Conservation (phyloP, 92 coral and sea anemone species). For the Parazoanthus atlanticus region DNA sequence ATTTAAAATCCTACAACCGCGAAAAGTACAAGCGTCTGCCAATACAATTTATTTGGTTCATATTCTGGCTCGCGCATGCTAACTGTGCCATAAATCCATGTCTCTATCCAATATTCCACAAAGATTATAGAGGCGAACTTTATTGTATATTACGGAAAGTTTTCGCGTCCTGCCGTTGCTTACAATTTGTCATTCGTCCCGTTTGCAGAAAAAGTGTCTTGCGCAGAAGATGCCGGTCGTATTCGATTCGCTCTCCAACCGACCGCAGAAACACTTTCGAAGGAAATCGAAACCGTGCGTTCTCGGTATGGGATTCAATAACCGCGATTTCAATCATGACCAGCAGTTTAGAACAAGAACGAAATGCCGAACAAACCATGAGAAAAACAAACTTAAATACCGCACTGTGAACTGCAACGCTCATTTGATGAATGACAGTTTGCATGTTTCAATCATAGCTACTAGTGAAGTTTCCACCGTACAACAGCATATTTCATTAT, state of each 20-base stretch:
- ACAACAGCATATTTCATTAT: too few relatives aligned
- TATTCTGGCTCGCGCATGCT: conserved; percentile 16
- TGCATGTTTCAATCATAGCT: background rate
- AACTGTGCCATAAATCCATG: conserved; percentile 29
- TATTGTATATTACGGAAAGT: background rate
- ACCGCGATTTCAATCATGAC: background rate
- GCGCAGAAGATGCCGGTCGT: background rate
- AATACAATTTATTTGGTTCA: background rate
- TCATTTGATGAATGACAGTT: background rate
- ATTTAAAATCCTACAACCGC: background rate
- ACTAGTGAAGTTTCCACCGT: background rate
- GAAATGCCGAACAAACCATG: background rate
- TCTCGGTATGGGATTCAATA: background rate
- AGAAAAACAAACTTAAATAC: background rate
- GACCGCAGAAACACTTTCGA: background rate
- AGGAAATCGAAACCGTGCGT: background rate
- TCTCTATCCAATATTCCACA: conserved; percentile 21
- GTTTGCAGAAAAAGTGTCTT: background rate
- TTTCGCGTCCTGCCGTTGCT: background rate
- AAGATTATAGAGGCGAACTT: conserved; percentile 1
- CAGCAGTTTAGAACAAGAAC: background rate
- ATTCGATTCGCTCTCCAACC: background rate
- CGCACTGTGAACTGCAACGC: background rate
- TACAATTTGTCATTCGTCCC: background rate
- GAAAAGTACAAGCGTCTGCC: conserved; percentile 12